A percentile compares a stretch with the other conserved stretches of the same genome.
These are phyloP conservation scores for Drosophila parabipectinata DNA, from an alignment of 1,140 invertebrate species.

Conservation along the genomic window DNA sequence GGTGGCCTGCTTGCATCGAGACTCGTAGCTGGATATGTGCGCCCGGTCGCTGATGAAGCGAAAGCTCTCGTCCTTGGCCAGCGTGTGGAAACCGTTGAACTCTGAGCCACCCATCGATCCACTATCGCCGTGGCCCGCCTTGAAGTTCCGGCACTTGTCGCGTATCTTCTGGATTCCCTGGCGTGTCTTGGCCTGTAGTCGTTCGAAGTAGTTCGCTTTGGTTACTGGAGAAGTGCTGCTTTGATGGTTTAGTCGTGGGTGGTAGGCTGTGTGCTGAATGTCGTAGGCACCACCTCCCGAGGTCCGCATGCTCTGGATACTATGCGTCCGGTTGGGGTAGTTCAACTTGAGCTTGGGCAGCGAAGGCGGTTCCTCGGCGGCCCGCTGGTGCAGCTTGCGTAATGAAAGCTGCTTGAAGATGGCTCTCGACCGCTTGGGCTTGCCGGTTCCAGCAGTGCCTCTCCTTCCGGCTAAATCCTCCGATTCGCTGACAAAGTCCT, in stretches of 20 bases:
- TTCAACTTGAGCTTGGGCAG: constrained; percentile 78
- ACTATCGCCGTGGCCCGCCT: constrained; percentile 39
- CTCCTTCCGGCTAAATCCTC: constrained; percentile 13
- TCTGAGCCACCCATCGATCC: constrained; percentile 37
- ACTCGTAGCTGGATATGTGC: constrained; percentile 75
- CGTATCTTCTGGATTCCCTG: constrained; percentile 78
- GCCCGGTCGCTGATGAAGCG: constrained; percentile 77
- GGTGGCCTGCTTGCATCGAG: constrained; percentile 71
- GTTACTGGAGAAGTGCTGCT: constrained; percentile 33
- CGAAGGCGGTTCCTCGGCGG: constrained; percentile 46
- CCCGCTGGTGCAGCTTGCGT: constrained; percentile 54
- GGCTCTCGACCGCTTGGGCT: constrained; percentile 42
- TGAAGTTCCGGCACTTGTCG: constrained; percentile 80
- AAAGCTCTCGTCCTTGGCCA: constrained; percentile 79
- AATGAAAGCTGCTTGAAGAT: constrained; percentile 77
- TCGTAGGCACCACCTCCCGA: constrained; percentile 62
- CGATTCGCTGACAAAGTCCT: constrained; percentile 59
- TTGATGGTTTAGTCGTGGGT: constrained; percentile 37
- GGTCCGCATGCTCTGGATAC: constrained; percentile 71
- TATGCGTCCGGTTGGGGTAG: constrained; percentile 80
- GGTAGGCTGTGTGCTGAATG: constrained; percentile 61
- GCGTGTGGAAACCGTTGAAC: constrained; percentile 69
- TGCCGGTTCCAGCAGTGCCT: constrained; percentile 11
- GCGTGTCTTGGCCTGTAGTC: constrained; percentile 73
- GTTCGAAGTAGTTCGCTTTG: constrained; percentile 76